Evolutionary conservation across 2,888 invertebrate species (phyloP).

Genomic region (Melinaea marsaeus): DNA sequence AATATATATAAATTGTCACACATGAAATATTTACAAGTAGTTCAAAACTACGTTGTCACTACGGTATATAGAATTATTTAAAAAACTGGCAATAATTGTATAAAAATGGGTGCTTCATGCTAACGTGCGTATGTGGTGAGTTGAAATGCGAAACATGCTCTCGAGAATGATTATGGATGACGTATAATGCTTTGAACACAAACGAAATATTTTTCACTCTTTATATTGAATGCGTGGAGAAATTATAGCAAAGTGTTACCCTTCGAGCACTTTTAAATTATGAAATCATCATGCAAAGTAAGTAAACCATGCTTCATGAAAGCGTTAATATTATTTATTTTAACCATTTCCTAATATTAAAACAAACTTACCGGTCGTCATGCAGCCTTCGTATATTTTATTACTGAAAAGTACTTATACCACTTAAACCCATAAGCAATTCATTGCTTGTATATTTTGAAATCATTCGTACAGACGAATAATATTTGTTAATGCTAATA

Average conservation of each 20-base stretch:
- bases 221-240: no score
- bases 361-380: constrained; percentile 10
- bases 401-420: neutral
- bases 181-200: neutral
- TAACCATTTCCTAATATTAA: constrained; percentile 5
- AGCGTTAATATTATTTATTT: neutral
- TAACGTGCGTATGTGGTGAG: constrained; percentile 2
- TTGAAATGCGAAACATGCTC: constrained; percentile 1
- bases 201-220: neutral
- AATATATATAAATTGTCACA: neutral
- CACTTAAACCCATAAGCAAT: neutral
- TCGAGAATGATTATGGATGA: neutral
- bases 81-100: constrained; percentile 2
- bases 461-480: constrained; percentile 6
- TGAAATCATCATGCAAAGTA: neutral
- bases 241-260: no score
- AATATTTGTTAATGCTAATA: constrained; percentile 7
- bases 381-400: constrained; percentile 7
- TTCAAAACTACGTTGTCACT: neutral
- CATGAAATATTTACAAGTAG: constrained; percentile 2
- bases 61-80: neutral
- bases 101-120: constrained; percentile 1
- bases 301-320: constrained; percentile 2
- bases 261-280: no score
- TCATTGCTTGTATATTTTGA: neutral